phyloP scores from a whole-genome alignment of 2,888 invertebrate species.

The Strigamia maritima region DNA sequence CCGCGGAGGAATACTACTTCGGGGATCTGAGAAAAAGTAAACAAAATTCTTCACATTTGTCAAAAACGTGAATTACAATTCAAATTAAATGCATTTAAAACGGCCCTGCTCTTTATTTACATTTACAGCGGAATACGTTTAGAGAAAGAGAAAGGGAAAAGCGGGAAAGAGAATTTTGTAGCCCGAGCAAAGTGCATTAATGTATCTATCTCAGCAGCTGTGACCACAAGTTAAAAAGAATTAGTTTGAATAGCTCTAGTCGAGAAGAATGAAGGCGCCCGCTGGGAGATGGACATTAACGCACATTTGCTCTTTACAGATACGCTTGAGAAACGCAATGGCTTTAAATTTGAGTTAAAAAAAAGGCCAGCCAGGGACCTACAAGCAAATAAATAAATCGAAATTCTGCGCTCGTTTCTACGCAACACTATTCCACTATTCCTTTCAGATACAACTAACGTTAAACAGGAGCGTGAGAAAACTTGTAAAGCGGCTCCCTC shows the following conservation, averaged over 20 bases:
- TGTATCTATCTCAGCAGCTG: constrained; percentile 1
- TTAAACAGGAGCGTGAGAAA: background rate
- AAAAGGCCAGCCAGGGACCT: background rate
- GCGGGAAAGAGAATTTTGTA: no score
- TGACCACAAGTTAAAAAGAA: constrained; percentile 6
- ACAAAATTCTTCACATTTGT: background rate
- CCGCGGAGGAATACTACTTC: constrained; percentile 40
- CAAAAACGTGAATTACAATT: background rate
- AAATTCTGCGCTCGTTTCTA: background rate
- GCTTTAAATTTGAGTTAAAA: constrained; percentile 19
- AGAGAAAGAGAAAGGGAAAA: no score
- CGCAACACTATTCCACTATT: background rate
- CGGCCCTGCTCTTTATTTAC: no score
- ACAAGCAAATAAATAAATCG: background rate
- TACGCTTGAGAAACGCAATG: constrained; percentile 10
- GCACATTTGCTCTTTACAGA: background rate
- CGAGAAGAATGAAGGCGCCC: background rate
- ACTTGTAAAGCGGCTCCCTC: background rate
- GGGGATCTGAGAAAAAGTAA: constrained; percentile 45
- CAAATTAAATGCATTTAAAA: background rate
- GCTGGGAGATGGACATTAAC: constrained; percentile 11
- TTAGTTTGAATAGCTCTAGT: background rate
- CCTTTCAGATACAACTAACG: background rate
- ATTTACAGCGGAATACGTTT: no score
- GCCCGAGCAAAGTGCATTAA: background rate